Base-by-base conservation (phyloP, 1,140 invertebrate species). In the Procambarus virginalis region DNA sequence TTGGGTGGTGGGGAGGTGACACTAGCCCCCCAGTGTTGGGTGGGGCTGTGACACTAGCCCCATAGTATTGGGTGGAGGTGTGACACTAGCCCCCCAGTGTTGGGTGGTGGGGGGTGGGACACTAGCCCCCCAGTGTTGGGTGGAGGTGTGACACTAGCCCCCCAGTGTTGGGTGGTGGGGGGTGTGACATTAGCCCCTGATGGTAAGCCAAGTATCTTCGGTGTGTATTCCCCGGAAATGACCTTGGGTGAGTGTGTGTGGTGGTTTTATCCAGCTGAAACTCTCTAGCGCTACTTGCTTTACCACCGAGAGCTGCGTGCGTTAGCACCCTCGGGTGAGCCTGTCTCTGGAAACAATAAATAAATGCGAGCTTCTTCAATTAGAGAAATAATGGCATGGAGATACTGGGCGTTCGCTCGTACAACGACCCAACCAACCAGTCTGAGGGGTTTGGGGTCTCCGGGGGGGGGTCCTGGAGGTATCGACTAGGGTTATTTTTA, bases 401-500 rank as follows among this genome's bases (percentile, higher is more conserved):
- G 81, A 83, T 68, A 83, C 68, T 83, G 68, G 58, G 81, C 81
- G 81, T 60, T 68, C 60, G 81, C 68, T 45, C 34, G 34, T 34
- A 34, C 81, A 83, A 83, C 81, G 81, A 83, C 81, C 81, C 81
- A 83, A 34, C 34, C 34, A 34, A 68, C 58, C 81, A 83, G 81
- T 60, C 81, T 46, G 51, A 45, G 20, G 22, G 17, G 17, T 58
- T n/a, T 55, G 81, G 81, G 60, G 22, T 14, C 10, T 22, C 9
- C 58, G 20, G 45, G 81, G 58, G 49, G 75, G 75, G 20, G 73
- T 45, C n/a, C n/a, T n/a, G 58, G 58, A 86, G 84, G 84, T 86
- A 86, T 86, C 84, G 84, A 86, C 84, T 77, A 86, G 75, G 55
- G 84, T 86, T 86, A 86, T 86, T 86, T 86, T 86, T 86, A 86